Evolutionary conservation across 2,113 vertebrate genomes (phyloP).

Genomic region (Dicerorhinus sumatrensis): DNA sequence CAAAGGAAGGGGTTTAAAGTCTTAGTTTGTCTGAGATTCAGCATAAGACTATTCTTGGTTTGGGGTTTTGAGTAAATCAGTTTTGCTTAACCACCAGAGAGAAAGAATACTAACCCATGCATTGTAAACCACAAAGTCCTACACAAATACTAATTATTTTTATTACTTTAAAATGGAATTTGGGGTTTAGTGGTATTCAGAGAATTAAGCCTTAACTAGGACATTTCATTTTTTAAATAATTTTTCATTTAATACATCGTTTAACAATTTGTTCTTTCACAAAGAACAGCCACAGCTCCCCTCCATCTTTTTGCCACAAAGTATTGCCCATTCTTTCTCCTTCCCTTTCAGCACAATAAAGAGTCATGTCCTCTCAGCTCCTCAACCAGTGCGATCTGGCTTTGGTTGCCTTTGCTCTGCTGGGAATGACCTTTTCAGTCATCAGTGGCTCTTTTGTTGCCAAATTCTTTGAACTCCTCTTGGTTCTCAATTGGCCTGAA

Average conservation of each 20-base stretch:
- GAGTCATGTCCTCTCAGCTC: no score
- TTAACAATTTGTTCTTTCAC: background rate
- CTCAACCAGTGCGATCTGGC: background rate
- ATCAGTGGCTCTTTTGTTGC: background rate
- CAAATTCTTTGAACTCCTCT: background rate
- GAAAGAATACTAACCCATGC: background rate
- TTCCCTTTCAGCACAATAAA: background rate
- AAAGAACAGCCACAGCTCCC: background rate
- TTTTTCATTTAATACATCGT: conserved; percentile 23
- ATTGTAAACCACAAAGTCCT: background rate
- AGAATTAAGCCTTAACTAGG: background rate
- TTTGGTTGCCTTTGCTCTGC: background rate
- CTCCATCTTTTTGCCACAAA: background rate
- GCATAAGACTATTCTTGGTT: conserved; percentile 58
- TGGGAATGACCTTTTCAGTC: background rate
- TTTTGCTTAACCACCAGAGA: conserved; percentile 61
- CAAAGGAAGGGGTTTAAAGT: conserved; percentile 75
- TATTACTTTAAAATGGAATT: conserved; percentile 48
- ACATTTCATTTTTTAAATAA: conserved; percentile 35
- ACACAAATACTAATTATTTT: conserved; percentile 12
- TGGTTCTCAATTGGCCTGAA: background rate
- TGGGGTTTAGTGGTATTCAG: background rate
- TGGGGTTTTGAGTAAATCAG: conserved; percentile 60
- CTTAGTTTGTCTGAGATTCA: conserved; percentile 67
- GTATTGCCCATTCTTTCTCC: background rate